These are phyloP conservation scores for Hycleus cichorii DNA, from an alignment of 1,140 invertebrate genomes.

Conservation along the genomic window DNA sequence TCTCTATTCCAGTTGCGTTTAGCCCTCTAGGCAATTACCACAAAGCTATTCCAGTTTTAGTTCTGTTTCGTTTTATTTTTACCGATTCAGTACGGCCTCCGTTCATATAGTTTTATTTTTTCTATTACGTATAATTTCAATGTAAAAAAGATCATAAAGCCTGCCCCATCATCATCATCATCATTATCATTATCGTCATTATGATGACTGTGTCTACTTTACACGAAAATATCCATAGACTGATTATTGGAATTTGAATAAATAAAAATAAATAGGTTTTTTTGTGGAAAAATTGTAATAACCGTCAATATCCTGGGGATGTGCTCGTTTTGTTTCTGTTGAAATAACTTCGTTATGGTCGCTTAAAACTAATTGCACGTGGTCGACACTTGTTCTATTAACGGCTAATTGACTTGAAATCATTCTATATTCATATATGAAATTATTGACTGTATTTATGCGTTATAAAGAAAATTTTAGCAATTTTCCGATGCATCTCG, in stretches of 20 bases:
- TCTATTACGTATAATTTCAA: too few species aligned
- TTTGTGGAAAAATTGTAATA: background rate
- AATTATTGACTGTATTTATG: background rate
- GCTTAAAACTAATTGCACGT: slow-evolving; percentile 8
- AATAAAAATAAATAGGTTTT: too few species aligned
- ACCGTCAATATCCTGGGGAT: slow-evolving; percentile 16
- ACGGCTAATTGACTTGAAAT: slow-evolving; percentile 10
- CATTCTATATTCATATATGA: slow-evolving; percentile 5
- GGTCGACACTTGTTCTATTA: slow-evolving; percentile 7
- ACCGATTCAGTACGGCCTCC: background rate
- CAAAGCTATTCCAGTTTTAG: background rate
- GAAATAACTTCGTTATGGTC: slow-evolving; percentile 24
- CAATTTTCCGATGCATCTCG: background rate
- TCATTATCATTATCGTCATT: too few species aligned
- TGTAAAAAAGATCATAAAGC: background rate
- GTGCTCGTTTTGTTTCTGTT: slow-evolving; percentile 33
- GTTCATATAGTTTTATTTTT: too few species aligned
- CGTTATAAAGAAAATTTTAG: background rate
- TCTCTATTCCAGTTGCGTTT: background rate
- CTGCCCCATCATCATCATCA: background rate
- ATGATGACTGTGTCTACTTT: too few species aligned
- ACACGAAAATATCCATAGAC: too few species aligned
- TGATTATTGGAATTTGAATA: too few species aligned
- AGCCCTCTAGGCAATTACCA: background rate
- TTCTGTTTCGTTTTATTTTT: background rate